phyloP scores from a whole-genome alignment of 2,888 invertebrate genomes.

The Bugulina stolonifera region DNA sequence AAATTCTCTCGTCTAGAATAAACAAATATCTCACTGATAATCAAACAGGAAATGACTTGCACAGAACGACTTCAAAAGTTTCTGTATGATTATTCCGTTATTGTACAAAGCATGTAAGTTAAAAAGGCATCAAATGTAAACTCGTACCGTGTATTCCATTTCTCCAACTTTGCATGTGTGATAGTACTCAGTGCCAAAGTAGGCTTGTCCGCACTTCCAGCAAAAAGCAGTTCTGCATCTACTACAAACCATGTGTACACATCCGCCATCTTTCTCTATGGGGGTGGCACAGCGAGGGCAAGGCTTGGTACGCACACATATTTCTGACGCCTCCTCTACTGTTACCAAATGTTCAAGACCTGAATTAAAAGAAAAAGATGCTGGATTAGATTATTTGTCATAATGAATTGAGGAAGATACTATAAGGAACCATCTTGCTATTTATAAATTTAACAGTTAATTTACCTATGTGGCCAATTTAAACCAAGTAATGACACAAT shows the following conservation, averaged over 20 bases:
- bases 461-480: too few relatives aligned
- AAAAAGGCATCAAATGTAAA: too few relatives aligned
- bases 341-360: background rate
- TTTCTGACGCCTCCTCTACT: slow-evolving; percentile 28
- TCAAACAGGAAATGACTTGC: background rate
- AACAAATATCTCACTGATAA: too few relatives aligned
- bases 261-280: slow-evolving; percentile 35
- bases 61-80: background rate
- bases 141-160: background rate
- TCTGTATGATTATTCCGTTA: too few relatives aligned
- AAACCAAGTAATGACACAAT: too few relatives aligned
- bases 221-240: slow-evolving; percentile 32
- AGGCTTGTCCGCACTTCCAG: slow-evolving; percentile 31
- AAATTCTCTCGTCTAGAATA: slow-evolving; percentile 3
- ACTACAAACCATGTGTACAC: slow-evolving; percentile 33
- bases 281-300: slow-evolving; percentile 34
- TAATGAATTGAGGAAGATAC: too few relatives aligned
- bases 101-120: too few relatives aligned
- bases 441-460: too few relatives aligned
- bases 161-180: background rate
- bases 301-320: slow-evolving; percentile 19
- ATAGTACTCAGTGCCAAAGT: slow-evolving; percentile 7
- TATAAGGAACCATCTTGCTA: too few relatives aligned
- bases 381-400: too few relatives aligned
- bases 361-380: background rate